Base-by-base conservation (phyloP, 2,797 vertebrate genomes). In the Pangasius sanitwongsei region DNA sequence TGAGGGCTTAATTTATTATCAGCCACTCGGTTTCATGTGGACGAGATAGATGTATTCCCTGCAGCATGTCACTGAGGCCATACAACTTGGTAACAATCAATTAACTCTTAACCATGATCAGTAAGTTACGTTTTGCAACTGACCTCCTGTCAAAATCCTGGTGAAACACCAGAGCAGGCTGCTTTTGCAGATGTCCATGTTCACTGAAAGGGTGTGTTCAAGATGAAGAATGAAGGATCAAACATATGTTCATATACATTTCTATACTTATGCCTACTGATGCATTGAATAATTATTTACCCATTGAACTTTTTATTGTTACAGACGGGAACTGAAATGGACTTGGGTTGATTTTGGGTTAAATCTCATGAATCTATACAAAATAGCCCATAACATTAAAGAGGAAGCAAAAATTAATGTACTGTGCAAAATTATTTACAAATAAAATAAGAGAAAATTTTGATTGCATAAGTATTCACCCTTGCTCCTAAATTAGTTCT, bases 1-100 rank as follows among this genome's bases (percentile, higher is more conserved):
- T 90, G 59, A 23, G 57, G 67, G 88, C 85, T 91, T 90, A 87
- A 88, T 83, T 83, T 86, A 91, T 91, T 89, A 91, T 65, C 50
- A 89, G 85, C 55, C 15, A 34, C 75, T 61, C 63, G 48, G 89
- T 89, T 88, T 91, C 87, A 75, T 69, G 85, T 89, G 80, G 50
- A 87, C 7, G 55, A 61, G 41, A 61, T 78, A 50, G 34, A 63
- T 72, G 48, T 31, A 86, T 57, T 78, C 85, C 55, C 88, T 86
- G 61, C 59, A 77, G 84, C 77, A 25, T 83, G 59, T 70, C 67
- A 70, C 9, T 55, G 13, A 72, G 18, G 44, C 55, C 41, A 37
- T 86, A 25, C 59, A 59, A n/a, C 37, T 87, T 44, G 12, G 55
- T 61, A 84, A 89, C 61, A 50, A 55, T 75, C 81, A 86, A 44